phyloP scores from a whole-genome alignment of 1,140 invertebrate genomes.

The Sitodiplosis mosellana region DNA sequence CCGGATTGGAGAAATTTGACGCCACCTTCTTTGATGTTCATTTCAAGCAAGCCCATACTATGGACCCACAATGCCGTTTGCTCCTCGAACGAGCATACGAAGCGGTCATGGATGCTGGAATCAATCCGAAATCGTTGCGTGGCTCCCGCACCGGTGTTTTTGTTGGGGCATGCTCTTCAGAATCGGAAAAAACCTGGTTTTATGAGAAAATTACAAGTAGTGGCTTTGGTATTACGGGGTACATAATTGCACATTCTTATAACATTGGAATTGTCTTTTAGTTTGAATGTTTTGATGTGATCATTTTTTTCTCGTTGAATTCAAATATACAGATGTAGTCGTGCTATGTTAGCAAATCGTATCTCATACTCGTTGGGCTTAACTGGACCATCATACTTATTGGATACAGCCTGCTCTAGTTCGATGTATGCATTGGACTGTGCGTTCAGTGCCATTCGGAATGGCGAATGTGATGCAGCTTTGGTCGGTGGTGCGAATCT shows the following conservation, averaged over 20 bases:
- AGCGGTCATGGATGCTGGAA: conserved; percentile 24
- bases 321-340: conserved; percentile 41
- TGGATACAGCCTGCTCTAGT: conserved; percentile 84
- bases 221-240: conserved; percentile 52
- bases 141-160: conserved; percentile 62
- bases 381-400: conserved; percentile 57
- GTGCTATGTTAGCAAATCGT: conserved; percentile 82
- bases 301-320: not conserved
- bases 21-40: conserved; percentile 66
- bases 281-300: not conserved
- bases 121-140: conserved; percentile 29
- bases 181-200: conserved; percentile 49
- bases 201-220: conserved; percentile 39
- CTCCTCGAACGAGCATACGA: conserved; percentile 29
- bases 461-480: conserved; percentile 66
- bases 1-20: conserved; percentile 64
- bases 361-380: conserved; percentile 57
- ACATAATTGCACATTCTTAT: too few relatives aligned
- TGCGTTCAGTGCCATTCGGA: conserved; percentile 55
- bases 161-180: conserved; percentile 56
- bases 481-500: conserved; percentile 73
- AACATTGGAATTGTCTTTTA: not conserved
- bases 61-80: conserved; percentile 32
- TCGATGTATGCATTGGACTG: conserved; percentile 69
- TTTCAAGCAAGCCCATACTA: conserved; percentile 17